These are phyloP conservation scores for Nesogale talazaci DNA, from an alignment of 2,113 vertebrate genomes.

Conservation along the genomic window DNA sequence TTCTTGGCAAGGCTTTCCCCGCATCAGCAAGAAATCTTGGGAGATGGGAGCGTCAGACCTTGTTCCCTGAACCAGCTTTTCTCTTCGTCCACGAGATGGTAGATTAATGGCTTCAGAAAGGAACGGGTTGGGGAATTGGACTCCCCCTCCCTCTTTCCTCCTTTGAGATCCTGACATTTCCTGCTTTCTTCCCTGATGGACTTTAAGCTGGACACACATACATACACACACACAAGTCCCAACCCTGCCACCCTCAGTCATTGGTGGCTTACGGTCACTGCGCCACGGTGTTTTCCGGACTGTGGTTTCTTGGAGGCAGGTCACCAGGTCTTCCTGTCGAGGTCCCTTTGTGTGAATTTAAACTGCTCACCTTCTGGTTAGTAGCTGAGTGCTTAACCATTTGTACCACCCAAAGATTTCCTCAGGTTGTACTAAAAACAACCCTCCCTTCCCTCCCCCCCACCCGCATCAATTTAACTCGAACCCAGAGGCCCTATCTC, in stretches of 20 bases:
- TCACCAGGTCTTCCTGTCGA: background rate
- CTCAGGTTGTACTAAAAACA: too few species aligned
- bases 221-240: too few species aligned
- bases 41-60: slow-evolving; percentile 83
- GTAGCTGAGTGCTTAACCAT: too few species aligned
- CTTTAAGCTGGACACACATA: background rate
- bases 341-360: background rate
- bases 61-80: slow-evolving; percentile 81
- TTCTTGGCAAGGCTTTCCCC: slow-evolving; percentile 83
- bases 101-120: slow-evolving; percentile 58
- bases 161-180: background rate
- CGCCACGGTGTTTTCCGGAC: background rate
- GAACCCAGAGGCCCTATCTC: too few species aligned
- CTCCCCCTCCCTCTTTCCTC: background rate
- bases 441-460: too few species aligned
- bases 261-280: background rate
- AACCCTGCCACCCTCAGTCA: background rate
- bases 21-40: slow-evolving; percentile 85
- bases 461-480: too few species aligned
- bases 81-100: slow-evolving; percentile 74
- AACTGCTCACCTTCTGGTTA: background rate
- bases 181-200: background rate
- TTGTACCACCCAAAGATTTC: too few species aligned
- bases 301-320: background rate
- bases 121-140: slow-evolving; percentile 50